A percentile compares a stretch with the other conserved stretches of the same genome.
phyloP scores from a whole-genome alignment of 2,888 invertebrate genomes.

The Poecilobothrus nobilitatus region DNA sequence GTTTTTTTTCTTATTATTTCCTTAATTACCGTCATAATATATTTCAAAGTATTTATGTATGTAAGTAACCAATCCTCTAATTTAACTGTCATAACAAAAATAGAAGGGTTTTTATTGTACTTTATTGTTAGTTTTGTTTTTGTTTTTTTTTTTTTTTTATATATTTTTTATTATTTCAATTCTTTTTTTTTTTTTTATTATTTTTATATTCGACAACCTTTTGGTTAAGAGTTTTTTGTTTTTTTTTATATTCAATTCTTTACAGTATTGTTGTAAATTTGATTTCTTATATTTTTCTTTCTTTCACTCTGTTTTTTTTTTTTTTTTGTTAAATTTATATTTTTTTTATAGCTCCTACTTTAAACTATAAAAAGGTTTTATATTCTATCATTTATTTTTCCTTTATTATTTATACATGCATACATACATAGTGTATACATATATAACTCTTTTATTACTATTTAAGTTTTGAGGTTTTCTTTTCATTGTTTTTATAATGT shows the following conservation, averaged over 20 bases:
- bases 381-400: neutral
- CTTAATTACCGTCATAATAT: neutral
- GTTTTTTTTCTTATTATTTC: neutral
- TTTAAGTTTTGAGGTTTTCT: neutral
- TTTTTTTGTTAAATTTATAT: neutral
- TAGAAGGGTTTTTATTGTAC: neutral
- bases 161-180: neutral
- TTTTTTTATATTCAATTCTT: neutral
- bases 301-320: neutral
- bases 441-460: neutral
- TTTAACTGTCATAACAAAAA: neutral
- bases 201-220: neutral
- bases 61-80: slow-evolving; percentile 1
- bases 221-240: neutral
- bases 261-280: neutral
- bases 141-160: neutral
- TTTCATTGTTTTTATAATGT: neutral
- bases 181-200: neutral
- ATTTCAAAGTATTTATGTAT: neutral
- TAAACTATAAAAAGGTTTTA: neutral
- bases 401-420: neutral
- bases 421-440: neutral
- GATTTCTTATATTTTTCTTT: too few relatives aligned
- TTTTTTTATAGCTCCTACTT: slow-evolving; percentile 2
- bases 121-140: neutral